Conservation (phyloP, 2,797 vertebrate genomes). For the Lepus oiostolus region DNA sequence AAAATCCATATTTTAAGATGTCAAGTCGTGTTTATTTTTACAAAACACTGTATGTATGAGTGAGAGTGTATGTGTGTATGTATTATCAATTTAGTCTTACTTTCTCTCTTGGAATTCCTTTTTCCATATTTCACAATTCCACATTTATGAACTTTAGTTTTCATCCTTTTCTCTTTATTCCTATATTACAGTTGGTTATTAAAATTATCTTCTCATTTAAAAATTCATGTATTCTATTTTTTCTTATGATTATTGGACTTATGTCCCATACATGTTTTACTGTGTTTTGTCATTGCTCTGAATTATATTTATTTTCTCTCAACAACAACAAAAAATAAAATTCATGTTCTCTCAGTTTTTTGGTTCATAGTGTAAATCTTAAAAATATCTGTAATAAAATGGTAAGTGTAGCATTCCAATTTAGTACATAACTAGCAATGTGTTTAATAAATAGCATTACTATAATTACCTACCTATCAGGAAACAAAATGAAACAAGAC, state of each 20-base stretch:
- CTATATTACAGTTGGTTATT: not conserved
- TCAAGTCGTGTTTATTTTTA: not conserved
- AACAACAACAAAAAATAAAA: not conserved
- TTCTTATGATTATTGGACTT: not conserved
- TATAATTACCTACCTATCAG: not conserved
- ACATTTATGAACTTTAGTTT: not conserved
- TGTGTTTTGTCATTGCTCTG: not conserved
- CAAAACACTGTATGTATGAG: not conserved
- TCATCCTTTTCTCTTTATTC: not conserved
- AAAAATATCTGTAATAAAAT: slow-evolving; percentile 14
- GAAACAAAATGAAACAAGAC: not conserved
- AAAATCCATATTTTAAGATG: not conserved
- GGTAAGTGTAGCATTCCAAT: slow-evolving; percentile 10
- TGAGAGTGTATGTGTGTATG: not conserved
- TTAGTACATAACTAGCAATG: slow-evolving; percentile 8
- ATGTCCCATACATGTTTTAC: not conserved
- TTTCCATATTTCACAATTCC: slow-evolving; percentile 43
- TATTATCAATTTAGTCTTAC: not conserved
- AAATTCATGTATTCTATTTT: slow-evolving; percentile 4
- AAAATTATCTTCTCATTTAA: slow-evolving; percentile 41
- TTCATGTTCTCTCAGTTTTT: not conserved
- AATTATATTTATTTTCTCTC: not conserved
- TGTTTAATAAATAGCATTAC: slow-evolving; percentile 16
- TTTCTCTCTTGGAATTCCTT: not conserved
- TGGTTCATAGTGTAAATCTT: not conserved